Base-by-base conservation (phyloP, 2,113 vertebrate species). In the Brachyistius frenatus region DNA sequence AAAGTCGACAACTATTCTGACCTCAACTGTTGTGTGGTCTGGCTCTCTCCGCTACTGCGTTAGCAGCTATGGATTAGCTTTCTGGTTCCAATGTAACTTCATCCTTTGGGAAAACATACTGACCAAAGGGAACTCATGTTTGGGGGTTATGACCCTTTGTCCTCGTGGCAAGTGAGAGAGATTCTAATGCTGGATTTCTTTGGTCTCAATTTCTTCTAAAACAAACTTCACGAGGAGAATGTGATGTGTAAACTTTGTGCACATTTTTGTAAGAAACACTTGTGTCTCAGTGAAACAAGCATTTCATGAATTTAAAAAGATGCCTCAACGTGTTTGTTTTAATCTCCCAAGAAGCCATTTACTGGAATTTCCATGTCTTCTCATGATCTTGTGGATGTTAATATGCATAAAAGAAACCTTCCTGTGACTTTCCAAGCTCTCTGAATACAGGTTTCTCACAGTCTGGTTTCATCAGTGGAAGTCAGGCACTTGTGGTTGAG, bases 31-130 rank as follows among this genome's bases (percentile, higher is more conserved):
- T 89, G 89, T 92, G 91, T 92, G 90, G 91, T 90, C 91, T 79
- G 86, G 58, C 67, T 69, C 32, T 8, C 61, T 75, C 46, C 36
- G 36, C 66, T 49, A 68, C 3, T 3, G 41, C 7, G 1, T 78
- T 68, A 73, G 68, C 82, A 77, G 76, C 82, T 62, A 61, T 83
- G 80, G 88, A 92, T 90, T 84, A 87, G 67, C 52, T 60, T 63
- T 80, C 71, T 74, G 80, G 41, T 88, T 83, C 75, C 79, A 67
- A 75, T 82, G 91, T 88, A 93, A 93, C 85, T 78, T 84, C 47
- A 93, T 91, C 90, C 86, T 79, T 90, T 92, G 88, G 90, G 85
- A 89, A 93, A 93, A 91, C 85, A 91, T 16, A 72, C 67, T 83
- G 86, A 87, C 86, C 91, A 90, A 90, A 90, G 82, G 76, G 80